Evolutionary conservation across 2,797 vertebrate genomes (phyloP), one percentile per base, ranked within the genome.

Genomic region (Sciaenops ocellatus): DNA sequence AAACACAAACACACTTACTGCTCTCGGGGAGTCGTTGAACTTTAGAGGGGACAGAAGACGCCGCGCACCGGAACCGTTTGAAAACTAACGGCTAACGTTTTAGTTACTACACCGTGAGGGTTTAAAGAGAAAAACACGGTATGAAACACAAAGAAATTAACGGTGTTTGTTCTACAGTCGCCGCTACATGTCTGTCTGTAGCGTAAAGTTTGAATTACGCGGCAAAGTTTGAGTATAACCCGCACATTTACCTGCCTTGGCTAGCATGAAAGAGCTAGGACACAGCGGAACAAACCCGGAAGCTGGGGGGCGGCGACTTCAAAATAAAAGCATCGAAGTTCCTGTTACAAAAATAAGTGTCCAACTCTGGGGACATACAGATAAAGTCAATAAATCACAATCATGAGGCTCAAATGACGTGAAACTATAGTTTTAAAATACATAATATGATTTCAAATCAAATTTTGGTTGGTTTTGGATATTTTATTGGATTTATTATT

Each of bases 251-350:
- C 6, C 5, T 4, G 10, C 20, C 5, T 9, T 22, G n/a, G 10
- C 44, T 82, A 86, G 84, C 90, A 66, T 42, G 38, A 68, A 47
- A 10, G 60, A 6, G 64, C n/a, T 76, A 56, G 16, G 1, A 44
- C 17, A 59, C 17, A 22, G 26, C 73, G 61, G 76, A 76, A 83
- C 3, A 18, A 20, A 47, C 22, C 69, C 63, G 87, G 89, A 90
- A 78, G 17, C 44, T 0, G 0, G 13, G 9, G 0, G 2, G 10
- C 0, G 0, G 12, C 4, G 3, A 3, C 16, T 89, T 90, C 88
- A 92, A 83, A 91, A 84, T 78, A 92, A 85, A 66, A 73, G 46
- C 2, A 9, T 3, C 0, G 0, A 47, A 22, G 0, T 66, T 66
- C 64, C 63, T 0, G 13, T 74, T 73, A 41, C 17, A 41, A 73